Base-by-base conservation (phyloP, 2,888 invertebrate genomes). In the Orgyia antiqua region DNA sequence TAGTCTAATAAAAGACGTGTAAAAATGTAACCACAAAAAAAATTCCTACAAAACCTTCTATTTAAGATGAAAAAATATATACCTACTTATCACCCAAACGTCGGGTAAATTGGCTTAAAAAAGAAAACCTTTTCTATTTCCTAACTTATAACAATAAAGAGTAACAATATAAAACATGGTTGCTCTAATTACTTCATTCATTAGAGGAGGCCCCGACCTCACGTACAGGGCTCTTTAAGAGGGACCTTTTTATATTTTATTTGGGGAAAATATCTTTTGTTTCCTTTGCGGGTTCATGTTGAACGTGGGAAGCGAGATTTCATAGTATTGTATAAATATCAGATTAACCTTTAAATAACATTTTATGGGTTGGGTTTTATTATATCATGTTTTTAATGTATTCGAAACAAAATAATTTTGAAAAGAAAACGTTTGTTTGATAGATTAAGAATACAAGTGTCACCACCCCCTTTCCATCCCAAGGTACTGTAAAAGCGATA, bases 131-230 rank as follows among this genome's bases (percentile, higher is more conserved):
- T 9, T 27, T 17, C 15, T 17, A 15, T 13, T 13, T 10, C 24
- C 20, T 13, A 25, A 25, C 21, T 29, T 28, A 28, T 11, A 18
- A 15, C 23, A 36, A 31, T 41, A 27, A 36, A 29, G 39, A 39
- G 33, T 36, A 32, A 33, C 29, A 45, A 33, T 26, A 37, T 33
- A 39, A 34, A 42, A 44, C 30, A 31, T 20, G 30, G 18, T 11
- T 24, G 12, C 4, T 29, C 43, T 57, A 57, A 56, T 56, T 54
- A 48, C 50, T 51, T 45, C 40, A 53, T 56, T 56, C 46, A 56
- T 56, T 56, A 57, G 25, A 30, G 32, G 4, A 5, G 13, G 11
- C 10, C 32, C 24, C 15, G 42, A 37, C 33, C 46, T 36, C 29
- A 34, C 31, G 25, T 24, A 27, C 27, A 27, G 33, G 37, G 30